Percentiles rank a stretch among this genome's conserved stretches.
phyloP scores from a whole-genome alignment of 2,888 invertebrate species.

The Dorcus hopei region DNA sequence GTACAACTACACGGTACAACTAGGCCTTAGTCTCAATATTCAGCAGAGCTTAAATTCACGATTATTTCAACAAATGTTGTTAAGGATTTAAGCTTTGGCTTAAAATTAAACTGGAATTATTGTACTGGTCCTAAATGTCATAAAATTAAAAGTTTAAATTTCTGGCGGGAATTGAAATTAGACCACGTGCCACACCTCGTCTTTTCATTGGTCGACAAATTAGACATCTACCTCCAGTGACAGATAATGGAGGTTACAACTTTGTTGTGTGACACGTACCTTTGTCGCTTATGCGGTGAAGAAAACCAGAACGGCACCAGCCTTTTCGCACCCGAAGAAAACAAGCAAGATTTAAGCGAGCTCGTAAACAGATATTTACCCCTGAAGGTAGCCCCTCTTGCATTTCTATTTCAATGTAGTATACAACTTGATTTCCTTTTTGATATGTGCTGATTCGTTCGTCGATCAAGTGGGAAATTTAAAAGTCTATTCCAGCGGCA shows the following conservation, averaged over 20 bases:
- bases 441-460: conserved; percentile 25
- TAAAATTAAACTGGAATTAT: too few relatives aligned
- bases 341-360: conserved; percentile 60
- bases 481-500: conserved; percentile 15
- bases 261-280: conserved; percentile 62
- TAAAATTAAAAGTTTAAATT: neutral
- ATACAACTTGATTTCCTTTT: conserved; percentile 40
- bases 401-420: conserved; percentile 28
- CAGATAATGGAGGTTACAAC: conserved; percentile 39
- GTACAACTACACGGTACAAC: too few relatives aligned
- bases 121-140: too few relatives aligned
- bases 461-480: conserved; percentile 34
- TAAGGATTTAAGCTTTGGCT: too few relatives aligned
- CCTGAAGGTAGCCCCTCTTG: conserved; percentile 59
- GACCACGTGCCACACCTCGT: neutral
- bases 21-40: too few relatives aligned
- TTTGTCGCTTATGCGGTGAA: conserved; percentile 75
- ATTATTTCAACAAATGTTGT: too few relatives aligned
- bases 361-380: conserved; percentile 73
- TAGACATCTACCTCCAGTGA: conserved; percentile 8
- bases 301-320: conserved; percentile 67
- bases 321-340: conserved; percentile 59
- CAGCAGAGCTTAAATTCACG: too few relatives aligned
- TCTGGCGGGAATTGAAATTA: neutral
- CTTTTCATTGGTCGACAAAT: conserved; percentile 6